Percentiles rank a stretch among this genome's conserved stretches.
Conservation (phyloP, 2,113 vertebrate species). For the Grantiella picta region DNA sequence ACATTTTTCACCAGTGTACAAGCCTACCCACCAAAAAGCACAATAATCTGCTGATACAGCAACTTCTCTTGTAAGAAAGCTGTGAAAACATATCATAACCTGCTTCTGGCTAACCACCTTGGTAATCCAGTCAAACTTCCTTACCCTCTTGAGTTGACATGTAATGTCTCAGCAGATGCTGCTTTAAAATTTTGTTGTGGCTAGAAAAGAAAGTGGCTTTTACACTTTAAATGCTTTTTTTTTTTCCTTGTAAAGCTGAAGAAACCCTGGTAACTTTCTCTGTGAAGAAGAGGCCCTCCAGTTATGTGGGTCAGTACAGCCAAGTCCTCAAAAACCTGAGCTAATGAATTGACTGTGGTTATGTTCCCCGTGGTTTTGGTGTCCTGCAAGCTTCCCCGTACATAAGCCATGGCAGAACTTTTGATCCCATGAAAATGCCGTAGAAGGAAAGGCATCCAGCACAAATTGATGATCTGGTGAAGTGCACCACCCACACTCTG, state of each 20-base stretch:
- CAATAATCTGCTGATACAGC: background rate
- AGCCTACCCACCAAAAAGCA: background rate
- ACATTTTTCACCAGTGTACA: background rate
- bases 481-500: background rate
- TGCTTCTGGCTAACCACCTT: background rate
- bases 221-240: background rate
- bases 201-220: background rate
- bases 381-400: slow-evolving; percentile 16
- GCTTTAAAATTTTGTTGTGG: background rate
- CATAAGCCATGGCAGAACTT: slow-evolving; percentile 51
- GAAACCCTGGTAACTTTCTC: background rate
- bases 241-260: background rate
- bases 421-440: slow-evolving; percentile 40
- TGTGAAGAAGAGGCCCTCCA: background rate
- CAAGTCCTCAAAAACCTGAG: background rate
- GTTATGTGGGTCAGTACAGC: background rate
- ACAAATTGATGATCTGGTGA: background rate
- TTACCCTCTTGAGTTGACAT: background rate
- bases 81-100: background rate
- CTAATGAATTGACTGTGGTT: background rate
- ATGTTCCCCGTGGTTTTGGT: background rate
- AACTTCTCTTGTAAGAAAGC: background rate
- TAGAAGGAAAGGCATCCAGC: slow-evolving; percentile 36
- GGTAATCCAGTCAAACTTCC: background rate
- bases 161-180: background rate